A percentile compares a stretch with the other conserved stretches of the same genome.
These are phyloP conservation scores for Scylla paramamosain DNA, from an alignment of 1,140 invertebrate genomes.

Conservation along the genomic window DNA sequence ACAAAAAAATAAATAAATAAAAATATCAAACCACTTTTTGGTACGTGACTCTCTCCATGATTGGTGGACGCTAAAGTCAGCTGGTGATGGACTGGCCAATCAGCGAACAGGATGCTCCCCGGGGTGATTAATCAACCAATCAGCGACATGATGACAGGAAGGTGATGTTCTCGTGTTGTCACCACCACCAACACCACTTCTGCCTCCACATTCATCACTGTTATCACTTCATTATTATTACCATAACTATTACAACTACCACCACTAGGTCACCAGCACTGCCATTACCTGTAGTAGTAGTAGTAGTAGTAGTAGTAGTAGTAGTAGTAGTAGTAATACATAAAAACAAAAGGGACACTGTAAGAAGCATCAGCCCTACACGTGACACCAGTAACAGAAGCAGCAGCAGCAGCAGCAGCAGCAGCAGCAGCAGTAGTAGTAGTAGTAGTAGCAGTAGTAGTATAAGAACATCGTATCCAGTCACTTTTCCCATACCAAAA, in stretches of 20 bases:
- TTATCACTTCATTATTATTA: neutral
- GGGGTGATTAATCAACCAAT: neutral
- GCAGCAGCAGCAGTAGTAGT: too few species aligned
- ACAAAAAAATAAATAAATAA: neutral
- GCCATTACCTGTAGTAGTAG: neutral
- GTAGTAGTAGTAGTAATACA: neutral
- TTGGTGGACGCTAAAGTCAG: neutral
- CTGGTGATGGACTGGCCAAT: neutral
- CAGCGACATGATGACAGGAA: neutral
- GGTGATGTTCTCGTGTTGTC: neutral
- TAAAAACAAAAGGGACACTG: too few species aligned
- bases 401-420: too few species aligned
- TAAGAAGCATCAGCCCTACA: too few species aligned
- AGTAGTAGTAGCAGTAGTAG: too few species aligned
- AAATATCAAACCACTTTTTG: neutral
- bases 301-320: neutral
- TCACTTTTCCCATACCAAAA: too few species aligned
- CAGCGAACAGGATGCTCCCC: neutral
- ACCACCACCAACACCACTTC: conserved; percentile 16
- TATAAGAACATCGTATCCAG: too few species aligned
- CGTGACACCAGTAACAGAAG: too few species aligned
- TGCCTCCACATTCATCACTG: neutral
- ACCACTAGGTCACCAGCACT: neutral
- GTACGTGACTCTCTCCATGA: too few species aligned
- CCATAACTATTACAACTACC: neutral